Base-by-base conservation (phyloP, 2,113 vertebrate species). In the Labrus mixtus region DNA sequence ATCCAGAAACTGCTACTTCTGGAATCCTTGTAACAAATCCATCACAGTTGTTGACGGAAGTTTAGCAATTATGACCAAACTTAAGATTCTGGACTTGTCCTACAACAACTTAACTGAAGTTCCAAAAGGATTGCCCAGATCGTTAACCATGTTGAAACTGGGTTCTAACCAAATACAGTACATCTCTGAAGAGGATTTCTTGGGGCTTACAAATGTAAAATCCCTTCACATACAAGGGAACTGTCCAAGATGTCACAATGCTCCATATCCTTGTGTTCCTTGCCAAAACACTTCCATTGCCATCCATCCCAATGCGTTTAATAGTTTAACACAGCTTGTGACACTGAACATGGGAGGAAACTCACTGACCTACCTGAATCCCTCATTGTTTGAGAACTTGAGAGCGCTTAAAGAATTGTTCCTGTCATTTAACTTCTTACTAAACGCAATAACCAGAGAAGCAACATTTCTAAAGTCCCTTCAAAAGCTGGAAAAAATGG, bases 191-290 rank as follows among this genome's bases (percentile, higher is more conserved):
- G 62, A 93, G 1, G 87, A 95, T 75, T 93, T 95, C 19, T 43
- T 22, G 7, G 53, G 48, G 0, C 55, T 93, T 23, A 2, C 0
- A 25, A 83, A 93, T 8, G 74, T 94, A 56, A 72, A 67, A 3
- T 1, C 68, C 8, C 90, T 95, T 50, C 23, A 88, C 63, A 68
- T 95, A 69, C 51, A 92, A 23, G 93, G 95, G 7, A 97, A 96
- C 77, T 97, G 95, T 66, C 95, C 95, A 0, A 93, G 95, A 76
- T 96, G 94, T 81, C 53, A 66, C 60, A 92, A 82, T 17, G 86
- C 92, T 29, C 89, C 82, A 8, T 94, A 70, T 75, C 88, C 89
- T 1, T 94, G 93, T 79, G 74, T 93, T 19, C 36, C 87, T 4
- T 94, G 92, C 20, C 25, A 66, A 69, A 93, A 93, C 0, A 1